Percentiles rank a stretch among this genome's conserved stretches.
Evolutionary conservation across 2,888 invertebrate genomes (phyloP).

Genomic region (Hemaris fuciformis): DNA sequence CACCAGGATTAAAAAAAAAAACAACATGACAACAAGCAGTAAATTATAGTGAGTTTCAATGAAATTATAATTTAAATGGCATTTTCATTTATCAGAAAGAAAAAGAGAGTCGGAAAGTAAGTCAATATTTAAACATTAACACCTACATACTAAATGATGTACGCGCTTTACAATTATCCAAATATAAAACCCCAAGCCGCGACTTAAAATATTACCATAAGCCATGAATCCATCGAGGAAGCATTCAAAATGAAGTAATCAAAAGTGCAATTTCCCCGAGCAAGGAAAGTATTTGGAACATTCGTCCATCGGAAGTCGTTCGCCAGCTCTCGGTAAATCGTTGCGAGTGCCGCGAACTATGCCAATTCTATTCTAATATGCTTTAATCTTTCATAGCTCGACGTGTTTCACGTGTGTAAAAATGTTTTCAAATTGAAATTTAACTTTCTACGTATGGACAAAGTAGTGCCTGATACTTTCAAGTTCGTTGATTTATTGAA

Average conservation of each 20-base stretch:
- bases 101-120: no score
- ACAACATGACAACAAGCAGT: no score
- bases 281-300: constrained; percentile 55
- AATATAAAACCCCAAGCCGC: constrained; percentile 20
- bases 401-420: constrained; percentile 12
- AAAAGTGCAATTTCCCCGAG: constrained; percentile 56
- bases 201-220: not conserved
- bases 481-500: no score
- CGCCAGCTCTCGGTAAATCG: constrained; percentile 55
- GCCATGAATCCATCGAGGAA: constrained; percentile 20
- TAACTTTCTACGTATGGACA: no score
- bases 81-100: no score
- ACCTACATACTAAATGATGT: no score
- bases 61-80: no score
- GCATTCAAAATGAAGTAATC: constrained; percentile 53
- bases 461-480: no score
- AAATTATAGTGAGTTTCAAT: no score
- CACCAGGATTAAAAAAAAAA: no score
- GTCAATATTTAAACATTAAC: no score
- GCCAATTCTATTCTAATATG: constrained; percentile 51
- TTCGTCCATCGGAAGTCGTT: constrained; percentile 61
- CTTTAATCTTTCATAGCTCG: constrained; percentile 37
- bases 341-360: constrained; percentile 48
- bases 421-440: no score
- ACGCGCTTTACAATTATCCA: not conserved